Evolutionary conservation across 2,797 vertebrate genomes (phyloP), one percentile per base, ranked within the genome.

Genomic region (Scleropages formosus): DNA sequence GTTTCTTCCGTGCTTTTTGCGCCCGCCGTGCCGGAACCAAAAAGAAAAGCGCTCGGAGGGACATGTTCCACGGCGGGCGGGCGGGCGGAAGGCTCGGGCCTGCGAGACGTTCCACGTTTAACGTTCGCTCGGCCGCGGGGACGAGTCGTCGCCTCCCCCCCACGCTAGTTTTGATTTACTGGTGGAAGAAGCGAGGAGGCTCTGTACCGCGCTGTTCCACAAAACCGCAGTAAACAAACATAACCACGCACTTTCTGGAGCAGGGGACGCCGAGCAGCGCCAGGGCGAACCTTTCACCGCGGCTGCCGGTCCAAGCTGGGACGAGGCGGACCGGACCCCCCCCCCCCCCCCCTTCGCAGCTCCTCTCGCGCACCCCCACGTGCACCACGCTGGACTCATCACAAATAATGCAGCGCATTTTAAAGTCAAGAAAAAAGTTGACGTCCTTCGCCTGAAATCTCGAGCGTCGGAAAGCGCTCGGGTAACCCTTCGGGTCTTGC

Each of bases 151-250:
- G 24, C 22, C 77, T 71, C 53, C 18, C 8, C 4, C 53, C 61
- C 74, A 64, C 62, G 49, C 47, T 78, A 49, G 78, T 72, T 72
- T 68, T 80, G 81, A 87, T 84, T 85, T 85, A 84, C 15, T 71
- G 66, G 74, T 74, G 53, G 78, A 22, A 78, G 59, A 75, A 59
- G 68, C 75, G 73, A 81, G 78, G 56, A 69, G 53, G 74, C 75
- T 73, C 73, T 78, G 79, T 82, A 74, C 69, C 62, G 62, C 66
- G 39, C 75, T 73, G 60, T 77, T 77, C 70, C 63, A 70, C 56
- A 76, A 39, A 78, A 6, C 73, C 59, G 62, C 75, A 53, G 56
- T 76, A 80, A 85, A 75, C 73, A 79, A 72, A 82, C 85, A 77
- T 71, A 80, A 82, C 65, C 49, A 61, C 27, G 67, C 16, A 61